Percentiles rank a stretch among this genome's conserved stretches.
Conservation (phyloP, 1,140 invertebrate species). For the Holotrichia oblita region DNA sequence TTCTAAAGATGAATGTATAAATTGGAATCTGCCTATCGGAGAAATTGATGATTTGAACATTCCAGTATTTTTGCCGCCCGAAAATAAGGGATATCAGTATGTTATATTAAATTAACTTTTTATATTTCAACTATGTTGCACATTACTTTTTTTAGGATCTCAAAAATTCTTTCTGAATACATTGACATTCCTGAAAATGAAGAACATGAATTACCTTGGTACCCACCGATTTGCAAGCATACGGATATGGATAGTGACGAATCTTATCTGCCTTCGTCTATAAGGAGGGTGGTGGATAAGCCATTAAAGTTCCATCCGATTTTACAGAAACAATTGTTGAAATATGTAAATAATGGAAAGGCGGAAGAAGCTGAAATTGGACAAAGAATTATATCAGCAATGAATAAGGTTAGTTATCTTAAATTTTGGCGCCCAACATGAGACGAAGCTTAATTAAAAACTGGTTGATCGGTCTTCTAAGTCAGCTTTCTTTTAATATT, state of each 20-base stretch:
- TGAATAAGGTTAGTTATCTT: slow-evolving; percentile 70
- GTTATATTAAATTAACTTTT: slow-evolving; percentile 46
- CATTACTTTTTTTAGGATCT: slow-evolving; percentile 59
- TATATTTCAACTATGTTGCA: neutral
- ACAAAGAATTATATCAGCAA: slow-evolving; percentile 76
- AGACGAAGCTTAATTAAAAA: too few species aligned
- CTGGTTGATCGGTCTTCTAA: too few species aligned
- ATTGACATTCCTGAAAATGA: slow-evolving; percentile 68
- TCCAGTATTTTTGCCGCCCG: slow-evolving; percentile 74
- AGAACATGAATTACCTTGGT: slow-evolving; percentile 78
- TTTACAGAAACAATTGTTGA: slow-evolving; percentile 63
- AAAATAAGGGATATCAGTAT: slow-evolving; percentile 82
- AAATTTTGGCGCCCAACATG: too few species aligned
- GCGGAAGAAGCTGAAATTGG: slow-evolving; percentile 75
- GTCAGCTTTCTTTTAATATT: too few species aligned
- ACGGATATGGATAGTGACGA: slow-evolving; percentile 59
- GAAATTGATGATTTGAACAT: slow-evolving; percentile 62
- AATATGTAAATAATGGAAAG: slow-evolving; percentile 67
- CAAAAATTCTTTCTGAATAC: slow-evolving; percentile 65
- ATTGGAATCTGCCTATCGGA: slow-evolving; percentile 55
- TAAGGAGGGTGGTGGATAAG: slow-evolving; percentile 53
- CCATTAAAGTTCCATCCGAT: slow-evolving; percentile 50
- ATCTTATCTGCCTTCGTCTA: slow-evolving; percentile 57
- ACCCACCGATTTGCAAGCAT: slow-evolving; percentile 74
- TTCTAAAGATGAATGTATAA: slow-evolving; percentile 54